A percentile compares a stretch with the other conserved stretches of the same genome.
Conservation (phyloP, 2,113 vertebrate species). For the Pelmatolapia mariae region DNA sequence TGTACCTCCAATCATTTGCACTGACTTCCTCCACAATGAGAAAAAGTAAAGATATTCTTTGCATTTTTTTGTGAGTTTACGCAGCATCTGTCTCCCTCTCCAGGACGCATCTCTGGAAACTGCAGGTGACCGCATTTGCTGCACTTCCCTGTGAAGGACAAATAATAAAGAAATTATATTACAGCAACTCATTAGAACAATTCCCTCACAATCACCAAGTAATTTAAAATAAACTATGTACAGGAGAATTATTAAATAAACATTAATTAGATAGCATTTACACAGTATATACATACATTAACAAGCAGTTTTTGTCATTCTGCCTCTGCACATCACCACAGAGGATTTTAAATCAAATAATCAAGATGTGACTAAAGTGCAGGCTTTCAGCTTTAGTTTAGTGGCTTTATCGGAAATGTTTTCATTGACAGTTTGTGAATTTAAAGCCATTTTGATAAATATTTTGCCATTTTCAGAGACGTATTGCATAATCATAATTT, state of each 20-base stretch:
- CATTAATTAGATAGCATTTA: not conserved
- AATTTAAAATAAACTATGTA: not conserved
- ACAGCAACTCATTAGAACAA: not conserved
- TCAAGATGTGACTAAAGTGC: not conserved
- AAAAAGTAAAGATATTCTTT: conserved; percentile 35
- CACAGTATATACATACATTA: not conserved
- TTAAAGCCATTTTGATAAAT: not conserved
- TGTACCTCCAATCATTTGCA: conserved; percentile 75
- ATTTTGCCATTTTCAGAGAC: not conserved
- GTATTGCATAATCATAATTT: not conserved
- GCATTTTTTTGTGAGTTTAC: conserved; percentile 8
- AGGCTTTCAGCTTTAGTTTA: not conserved
- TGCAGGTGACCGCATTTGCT: conserved; percentile 56
- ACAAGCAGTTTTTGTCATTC: not conserved
- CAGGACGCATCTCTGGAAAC: conserved; percentile 58
- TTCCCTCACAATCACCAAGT: not conserved
- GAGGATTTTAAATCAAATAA: not conserved
- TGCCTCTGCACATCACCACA: not conserved
- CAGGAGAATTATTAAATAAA: not conserved
- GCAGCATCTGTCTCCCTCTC: conserved; percentile 40
- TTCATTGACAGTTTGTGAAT: not conserved
- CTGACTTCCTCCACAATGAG: conserved; percentile 60
- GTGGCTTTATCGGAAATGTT: not conserved
- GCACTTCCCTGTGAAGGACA: conserved; percentile 58
- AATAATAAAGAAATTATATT: not conserved